phyloP scores from a whole-genome alignment of 2,888 invertebrate genomes.

The Epinotia demarniana region DNA sequence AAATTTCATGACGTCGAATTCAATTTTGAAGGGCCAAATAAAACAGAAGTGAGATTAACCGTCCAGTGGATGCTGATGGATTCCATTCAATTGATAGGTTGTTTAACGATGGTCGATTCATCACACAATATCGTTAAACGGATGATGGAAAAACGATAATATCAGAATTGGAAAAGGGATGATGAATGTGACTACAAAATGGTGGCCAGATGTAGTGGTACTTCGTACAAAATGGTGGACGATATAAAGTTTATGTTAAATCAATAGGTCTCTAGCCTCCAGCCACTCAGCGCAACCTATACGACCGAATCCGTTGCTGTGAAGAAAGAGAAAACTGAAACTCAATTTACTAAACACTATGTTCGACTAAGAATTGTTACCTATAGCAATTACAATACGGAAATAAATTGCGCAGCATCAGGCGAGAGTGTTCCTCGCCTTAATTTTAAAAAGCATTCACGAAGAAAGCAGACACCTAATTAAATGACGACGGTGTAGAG shows the following conservation, averaged over 20 bases:
- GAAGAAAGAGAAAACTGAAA: background rate
- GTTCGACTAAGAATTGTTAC: background rate
- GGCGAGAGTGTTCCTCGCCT: too few relatives aligned
- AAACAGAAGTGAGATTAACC: conserved; percentile 31
- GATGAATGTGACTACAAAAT: conserved; percentile 56
- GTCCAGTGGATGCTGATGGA: conserved; percentile 25
- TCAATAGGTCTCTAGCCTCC: conserved; percentile 64
- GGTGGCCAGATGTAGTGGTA: conserved; percentile 62
- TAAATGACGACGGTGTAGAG: conserved; percentile 9
- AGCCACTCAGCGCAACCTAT: conserved; percentile 30
- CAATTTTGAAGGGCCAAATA: conserved; percentile 38
- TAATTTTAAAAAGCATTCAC: conserved; percentile 12
- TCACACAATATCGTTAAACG: background rate
- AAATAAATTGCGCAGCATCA: conserved; percentile 1
- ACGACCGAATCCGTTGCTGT: conserved; percentile 3
- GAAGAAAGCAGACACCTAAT: conserved; percentile 23
- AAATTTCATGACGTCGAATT: conserved; percentile 42
- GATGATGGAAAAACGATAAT: background rate
- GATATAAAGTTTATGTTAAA: conserved; percentile 70
- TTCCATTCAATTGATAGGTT: conserved; percentile 6
- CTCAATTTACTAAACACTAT: background rate
- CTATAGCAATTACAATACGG: background rate
- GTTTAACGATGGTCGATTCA: background rate
- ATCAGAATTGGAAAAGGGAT: background rate
- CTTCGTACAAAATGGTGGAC: conserved; percentile 73